A percentile compares a stretch with the other conserved stretches of the same genome.
These are phyloP conservation scores for Crossaster papposus DNA, from an alignment of 53 echinoderm and acorn worm species.

Conservation along the genomic window DNA sequence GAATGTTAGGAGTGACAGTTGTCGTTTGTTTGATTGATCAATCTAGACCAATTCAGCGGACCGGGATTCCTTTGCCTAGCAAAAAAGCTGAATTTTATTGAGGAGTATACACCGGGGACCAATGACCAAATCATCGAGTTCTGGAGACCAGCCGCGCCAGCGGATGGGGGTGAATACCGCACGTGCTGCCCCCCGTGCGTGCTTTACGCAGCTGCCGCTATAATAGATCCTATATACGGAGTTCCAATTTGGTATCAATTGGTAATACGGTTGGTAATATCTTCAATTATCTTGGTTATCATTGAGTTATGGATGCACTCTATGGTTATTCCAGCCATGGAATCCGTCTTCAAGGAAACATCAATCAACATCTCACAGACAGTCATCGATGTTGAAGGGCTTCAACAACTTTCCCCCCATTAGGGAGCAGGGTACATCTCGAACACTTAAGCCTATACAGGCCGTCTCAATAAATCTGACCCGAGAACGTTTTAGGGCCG, in stretches of 20 bases:
- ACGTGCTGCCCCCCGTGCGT: background rate
- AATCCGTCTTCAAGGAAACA: background rate
- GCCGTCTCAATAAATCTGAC: no score
- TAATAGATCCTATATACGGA: constrained; percentile 1
- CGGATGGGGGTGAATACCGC: background rate
- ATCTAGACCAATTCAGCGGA: background rate
- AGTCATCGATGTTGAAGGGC: no score
- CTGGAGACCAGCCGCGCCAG: background rate
- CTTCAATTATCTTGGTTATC: no score
- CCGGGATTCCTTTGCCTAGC: background rate
- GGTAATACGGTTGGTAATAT: background rate
- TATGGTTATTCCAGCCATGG: background rate
- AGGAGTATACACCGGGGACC: background rate
- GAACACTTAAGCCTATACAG: no score
- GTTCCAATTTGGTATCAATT: constrained; percentile 9
- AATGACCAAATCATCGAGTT: background rate
- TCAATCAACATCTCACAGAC: background rate
- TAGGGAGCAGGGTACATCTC: no score
- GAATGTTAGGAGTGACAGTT: constrained; percentile 4
- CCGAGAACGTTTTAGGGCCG: no score
- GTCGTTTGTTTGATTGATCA: constrained; percentile 1
- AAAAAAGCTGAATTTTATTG: background rate
- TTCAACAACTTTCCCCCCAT: no score
- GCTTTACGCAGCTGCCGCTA: background rate
- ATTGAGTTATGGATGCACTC: constrained; percentile 2